A percentile compares a stretch with the other conserved stretches of the same genome.
These are phyloP conservation scores for Margaritifera margaritifera DNA, from an alignment of 2,888 invertebrate species.

Conservation along the genomic window DNA sequence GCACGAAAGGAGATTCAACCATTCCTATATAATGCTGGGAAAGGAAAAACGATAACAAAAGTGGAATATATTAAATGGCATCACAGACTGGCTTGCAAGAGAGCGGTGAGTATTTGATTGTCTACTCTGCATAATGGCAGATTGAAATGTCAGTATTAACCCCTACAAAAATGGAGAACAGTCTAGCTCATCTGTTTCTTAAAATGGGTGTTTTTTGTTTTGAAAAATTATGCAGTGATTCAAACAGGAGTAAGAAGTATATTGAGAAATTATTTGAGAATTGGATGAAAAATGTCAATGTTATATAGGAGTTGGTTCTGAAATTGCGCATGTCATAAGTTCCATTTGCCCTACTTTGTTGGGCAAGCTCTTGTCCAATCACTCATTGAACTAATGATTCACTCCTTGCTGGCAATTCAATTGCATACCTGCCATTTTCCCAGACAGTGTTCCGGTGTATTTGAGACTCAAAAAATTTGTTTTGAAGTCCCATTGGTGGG, in stretches of 20 bases:
- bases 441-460: no score
- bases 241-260: not conserved
- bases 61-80: conserved; percentile 78
- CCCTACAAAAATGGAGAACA: not conserved
- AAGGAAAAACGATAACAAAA: conserved; percentile 54
- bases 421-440: no score
- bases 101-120: conserved; percentile 43
- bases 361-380: not conserved
- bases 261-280: not conserved
- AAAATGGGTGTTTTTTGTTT: not conserved
- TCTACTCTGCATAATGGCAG: conserved; percentile 1
- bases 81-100: conserved; percentile 82
- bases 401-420: no score
- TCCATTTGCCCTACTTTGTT: not conserved
- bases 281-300: not conserved
- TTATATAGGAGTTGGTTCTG: not conserved
- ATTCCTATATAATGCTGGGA: conserved; percentile 67
- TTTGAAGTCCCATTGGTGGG: no score
- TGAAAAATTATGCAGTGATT: not conserved
- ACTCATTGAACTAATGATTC: no score
- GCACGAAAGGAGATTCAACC: conserved; percentile 59
- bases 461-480: no score
- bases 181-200: conserved; percentile 2
- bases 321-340: not conserved
- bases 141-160: not conserved